phyloP scores from a whole-genome alignment of 1,140 invertebrate genomes.

The Oedothorax gibbosus region DNA sequence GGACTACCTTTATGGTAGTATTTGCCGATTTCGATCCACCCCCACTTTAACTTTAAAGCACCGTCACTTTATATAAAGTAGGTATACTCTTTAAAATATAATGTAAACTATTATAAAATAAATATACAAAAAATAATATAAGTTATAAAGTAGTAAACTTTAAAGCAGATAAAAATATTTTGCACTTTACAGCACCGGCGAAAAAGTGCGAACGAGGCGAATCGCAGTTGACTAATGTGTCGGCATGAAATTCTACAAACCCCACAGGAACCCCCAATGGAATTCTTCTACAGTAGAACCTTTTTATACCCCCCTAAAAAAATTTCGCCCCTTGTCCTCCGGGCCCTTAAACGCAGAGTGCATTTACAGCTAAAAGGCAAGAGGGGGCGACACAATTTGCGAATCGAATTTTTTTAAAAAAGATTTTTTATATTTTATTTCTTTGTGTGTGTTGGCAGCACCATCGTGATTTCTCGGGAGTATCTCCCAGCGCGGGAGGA shows the following conservation, averaged over 20 bases:
- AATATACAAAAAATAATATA: too few species aligned
- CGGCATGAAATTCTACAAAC: slow-evolving; percentile 38
- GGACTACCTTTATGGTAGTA: too few species aligned
- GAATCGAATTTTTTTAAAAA: slow-evolving; percentile 6
- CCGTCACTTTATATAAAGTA: too few species aligned
- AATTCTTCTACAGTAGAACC: background rate
- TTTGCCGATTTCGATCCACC: too few species aligned
- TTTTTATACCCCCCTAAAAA: background rate
- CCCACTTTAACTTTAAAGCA: too few species aligned
- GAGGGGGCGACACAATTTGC: slow-evolving; percentile 28
- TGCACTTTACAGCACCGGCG: background rate
- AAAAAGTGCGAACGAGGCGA: background rate
- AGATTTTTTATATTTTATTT: slow-evolving; percentile 4
- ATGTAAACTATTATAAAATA: too few species aligned
- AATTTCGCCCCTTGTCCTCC: background rate
- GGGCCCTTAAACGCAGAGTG: slow-evolving; percentile 20
- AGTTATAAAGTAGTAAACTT: too few species aligned
- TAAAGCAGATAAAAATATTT: too few species aligned
- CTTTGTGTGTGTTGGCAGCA: slow-evolving; percentile 11
- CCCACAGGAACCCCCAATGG: slow-evolving; percentile 17
- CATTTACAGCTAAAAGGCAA: background rate
- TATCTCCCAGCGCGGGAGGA: slow-evolving; percentile 22
- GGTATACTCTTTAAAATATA: too few species aligned
- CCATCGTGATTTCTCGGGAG: slow-evolving; percentile 54
- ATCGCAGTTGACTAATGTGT: slow-evolving; percentile 1